Evolutionary conservation across 1,140 invertebrate genomes (phyloP).

Genomic region (Muscidifurax raptorellus): DNA sequence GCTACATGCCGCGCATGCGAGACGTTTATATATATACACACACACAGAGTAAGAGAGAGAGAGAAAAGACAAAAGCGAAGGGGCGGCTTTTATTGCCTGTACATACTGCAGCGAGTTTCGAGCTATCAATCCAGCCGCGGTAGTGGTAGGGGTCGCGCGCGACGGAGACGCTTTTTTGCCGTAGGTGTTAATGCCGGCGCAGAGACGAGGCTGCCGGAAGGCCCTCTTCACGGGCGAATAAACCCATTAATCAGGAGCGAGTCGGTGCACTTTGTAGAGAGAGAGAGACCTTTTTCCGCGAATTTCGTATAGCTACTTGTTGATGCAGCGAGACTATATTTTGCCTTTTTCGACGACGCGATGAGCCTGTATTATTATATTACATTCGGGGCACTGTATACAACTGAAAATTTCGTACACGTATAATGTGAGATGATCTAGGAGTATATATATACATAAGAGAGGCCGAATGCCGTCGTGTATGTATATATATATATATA

Average conservation of each 20-base stretch:
- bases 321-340: background rate
- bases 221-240: background rate
- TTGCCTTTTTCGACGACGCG: too few relatives aligned
- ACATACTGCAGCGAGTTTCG: background rate
- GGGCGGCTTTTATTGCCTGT: conserved; percentile 25
- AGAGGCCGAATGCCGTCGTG: conserved; percentile 24
- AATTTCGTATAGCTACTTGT: too few relatives aligned
- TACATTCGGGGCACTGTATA: too few relatives aligned
- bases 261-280: conserved; percentile 6
- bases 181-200: conserved; percentile 23
- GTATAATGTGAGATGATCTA: too few relatives aligned
- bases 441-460: too few relatives aligned
- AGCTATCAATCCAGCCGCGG: background rate
- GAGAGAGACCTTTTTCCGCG: too few relatives aligned
- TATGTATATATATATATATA: too few relatives aligned
- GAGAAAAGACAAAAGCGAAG: conserved; percentile 30
- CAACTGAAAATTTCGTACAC: too few relatives aligned
- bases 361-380: too few relatives aligned
- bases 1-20: background rate
- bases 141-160: background rate
- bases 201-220: conserved; percentile 7
- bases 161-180: background rate
- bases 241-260: conserved; percentile 18
- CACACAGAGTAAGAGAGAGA: conserved; percentile 1
- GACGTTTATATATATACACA: background rate